Evolutionary conservation across 2,113 vertebrate species (phyloP).

Genomic region (Orcinus orca): DNA sequence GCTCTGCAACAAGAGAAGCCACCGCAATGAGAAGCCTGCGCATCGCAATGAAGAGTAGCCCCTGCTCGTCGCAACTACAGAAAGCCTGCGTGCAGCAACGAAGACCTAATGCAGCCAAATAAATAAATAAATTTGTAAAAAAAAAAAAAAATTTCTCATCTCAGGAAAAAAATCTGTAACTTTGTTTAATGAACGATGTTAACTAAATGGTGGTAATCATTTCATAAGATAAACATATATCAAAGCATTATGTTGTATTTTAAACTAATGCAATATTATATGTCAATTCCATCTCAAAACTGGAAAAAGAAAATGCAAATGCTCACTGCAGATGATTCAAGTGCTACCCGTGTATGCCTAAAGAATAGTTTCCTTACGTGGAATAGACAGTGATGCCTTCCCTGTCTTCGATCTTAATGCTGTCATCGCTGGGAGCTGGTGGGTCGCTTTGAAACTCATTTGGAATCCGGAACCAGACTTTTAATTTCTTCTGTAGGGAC

Average conservation of each 20-base stretch:
- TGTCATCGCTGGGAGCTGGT: conserved; percentile 85
- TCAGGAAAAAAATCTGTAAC: background rate
- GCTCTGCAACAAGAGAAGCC: no score
- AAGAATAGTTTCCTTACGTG: conserved; percentile 80
- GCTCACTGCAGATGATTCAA: background rate
- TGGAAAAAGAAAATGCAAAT: background rate
- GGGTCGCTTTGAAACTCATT: conserved; percentile 86
- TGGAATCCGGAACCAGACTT: conserved; percentile 89
- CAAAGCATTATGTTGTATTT: background rate
- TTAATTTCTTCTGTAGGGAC: conserved; percentile 88
- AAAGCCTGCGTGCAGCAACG: no score
- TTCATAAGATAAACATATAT: background rate
- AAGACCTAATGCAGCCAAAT: no score
- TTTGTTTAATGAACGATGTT: background rate
- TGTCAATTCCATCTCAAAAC: background rate
- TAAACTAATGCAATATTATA: background rate
- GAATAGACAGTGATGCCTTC: conserved; percentile 91
- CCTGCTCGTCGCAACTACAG: no score
- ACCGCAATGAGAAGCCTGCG: no score
- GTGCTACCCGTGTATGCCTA: rapidly evolving
- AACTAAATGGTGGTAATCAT: background rate
- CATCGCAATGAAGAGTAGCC: no score
- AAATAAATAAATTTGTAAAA: no score
- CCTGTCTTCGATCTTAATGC: conserved; percentile 88
- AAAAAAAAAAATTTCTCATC: background rate